Base-by-base conservation (phyloP, 2,888 invertebrate species). In the Synergus umbraculus region DNA sequence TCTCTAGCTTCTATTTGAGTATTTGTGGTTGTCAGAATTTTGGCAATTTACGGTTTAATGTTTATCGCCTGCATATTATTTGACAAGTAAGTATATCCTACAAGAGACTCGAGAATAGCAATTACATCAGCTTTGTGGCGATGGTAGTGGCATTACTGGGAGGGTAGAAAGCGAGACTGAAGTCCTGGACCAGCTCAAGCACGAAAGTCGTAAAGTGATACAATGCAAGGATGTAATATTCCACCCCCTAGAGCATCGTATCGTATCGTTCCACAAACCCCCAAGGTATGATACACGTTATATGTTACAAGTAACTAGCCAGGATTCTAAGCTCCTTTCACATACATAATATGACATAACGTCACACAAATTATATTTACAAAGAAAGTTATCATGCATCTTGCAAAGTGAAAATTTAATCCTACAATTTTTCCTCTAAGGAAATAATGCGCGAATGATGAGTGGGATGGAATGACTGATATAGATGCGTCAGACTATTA, bases 171-270 rank as follows among this genome's bases (percentile, higher is more conserved):
- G 46, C 79, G 29, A 79, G 44, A 10, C 18, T 49, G 43, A 46
- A n/a, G 8, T 54, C 49, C 69, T 73, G 54, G 54, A 65, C 76
- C 82, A 79, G 80, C 82, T 82, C 77, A 78, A 82, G 82, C 83
- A 78, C 81, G 78, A 82, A 73, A 83, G 84, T 85, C 86, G 84
- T 87, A 87, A 87, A 87, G 81, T 84, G 84, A 81, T 84, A 87
- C 86, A 85, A 85, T 87, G 85, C 83, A 84, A 81, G 80, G 82
- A 81, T 84, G 81, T 87, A 85, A 86, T 84, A 83, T 84, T 76
- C 83, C 46, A 83, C 77, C 80, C 82, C 82, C 82, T 69, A 79
- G 78, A 77, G 67, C 76, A 79, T 67, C 80, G n/a, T 73, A 79
- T 67, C 80, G 15, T 73, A 44, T 65, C 63, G 43, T 37, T 73